A percentile compares a stretch with the other conserved stretches of the same genome.
Conservation (phyloP, 2,888 invertebrate genomes). For the Ariolimax columbianus region DNA sequence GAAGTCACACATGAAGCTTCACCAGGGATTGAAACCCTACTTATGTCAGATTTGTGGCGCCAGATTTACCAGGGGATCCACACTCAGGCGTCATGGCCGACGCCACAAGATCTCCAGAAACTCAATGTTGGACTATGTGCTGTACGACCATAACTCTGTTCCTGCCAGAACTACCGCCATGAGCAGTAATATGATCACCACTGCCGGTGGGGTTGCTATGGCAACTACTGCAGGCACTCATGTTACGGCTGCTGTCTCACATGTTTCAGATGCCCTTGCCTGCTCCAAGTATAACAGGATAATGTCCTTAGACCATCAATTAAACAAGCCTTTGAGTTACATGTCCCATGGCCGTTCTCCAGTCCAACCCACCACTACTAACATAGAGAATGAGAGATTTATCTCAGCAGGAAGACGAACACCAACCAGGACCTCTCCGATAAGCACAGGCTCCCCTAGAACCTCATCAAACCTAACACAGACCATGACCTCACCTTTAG, state of each 20-base stretch:
- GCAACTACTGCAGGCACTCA: constrained; percentile 15
- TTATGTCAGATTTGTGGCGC: constrained; percentile 73
- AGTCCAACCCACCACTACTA: neutral
- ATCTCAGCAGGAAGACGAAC: constrained; percentile 1
- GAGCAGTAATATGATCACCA: neutral
- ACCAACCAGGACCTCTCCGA: constrained; percentile 28
- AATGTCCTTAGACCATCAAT: constrained; percentile 7
- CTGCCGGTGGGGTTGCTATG: neutral
- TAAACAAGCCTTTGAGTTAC: neutral
- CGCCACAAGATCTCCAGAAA: constrained; percentile 70
- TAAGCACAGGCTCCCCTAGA: constrained; percentile 28
- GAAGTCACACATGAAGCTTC: constrained; percentile 75
- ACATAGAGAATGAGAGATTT: constrained; percentile 19
- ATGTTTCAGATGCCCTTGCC: constrained; percentile 10
- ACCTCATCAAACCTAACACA: constrained; percentile 3
- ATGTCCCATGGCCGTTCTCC: constrained; percentile 10
- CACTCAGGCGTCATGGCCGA: constrained; percentile 70
- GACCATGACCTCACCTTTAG: constrained; percentile 32
- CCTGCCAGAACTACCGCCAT: neutral
- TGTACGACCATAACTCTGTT: constrained; percentile 48
- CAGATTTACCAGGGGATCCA: constrained; percentile 73
- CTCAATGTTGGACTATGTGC: constrained; percentile 68
- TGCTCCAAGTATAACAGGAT: constrained; percentile 35
- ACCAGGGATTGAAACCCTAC: constrained; percentile 73
- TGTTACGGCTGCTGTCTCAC: constrained; percentile 21